Evolutionary conservation across 1,140 invertebrate species (phyloP).

Genomic region (Nomia melanderi): DNA sequence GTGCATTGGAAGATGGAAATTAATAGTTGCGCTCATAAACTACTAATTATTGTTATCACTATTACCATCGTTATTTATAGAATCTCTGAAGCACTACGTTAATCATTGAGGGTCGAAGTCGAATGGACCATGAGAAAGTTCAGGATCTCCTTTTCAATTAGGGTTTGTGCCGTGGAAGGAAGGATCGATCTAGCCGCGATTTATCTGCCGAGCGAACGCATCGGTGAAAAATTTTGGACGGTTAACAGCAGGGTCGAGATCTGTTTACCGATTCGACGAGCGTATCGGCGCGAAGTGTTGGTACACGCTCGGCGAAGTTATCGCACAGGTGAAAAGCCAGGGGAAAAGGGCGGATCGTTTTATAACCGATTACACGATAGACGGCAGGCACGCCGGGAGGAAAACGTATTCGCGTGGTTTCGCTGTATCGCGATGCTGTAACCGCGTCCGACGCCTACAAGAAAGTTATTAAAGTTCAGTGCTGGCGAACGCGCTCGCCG

Average conservation of each 20-base stretch:
- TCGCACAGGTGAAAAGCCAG: slow-evolving; percentile 10
- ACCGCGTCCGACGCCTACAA: slow-evolving; percentile 31
- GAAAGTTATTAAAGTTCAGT: slow-evolving; percentile 51
- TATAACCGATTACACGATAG: slow-evolving; percentile 41
- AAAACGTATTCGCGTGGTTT: slow-evolving; percentile 44
- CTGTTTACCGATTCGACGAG: slow-evolving; percentile 31
- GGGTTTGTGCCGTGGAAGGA: background rate
- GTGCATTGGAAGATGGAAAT: too few species aligned
- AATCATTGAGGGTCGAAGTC: background rate
- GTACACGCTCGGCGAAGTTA: background rate
- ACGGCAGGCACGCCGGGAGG: slow-evolving; percentile 22
- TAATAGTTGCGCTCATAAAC: too few species aligned
- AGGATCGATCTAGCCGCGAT: background rate
- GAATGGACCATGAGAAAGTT: background rate
- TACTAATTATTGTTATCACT: too few species aligned
- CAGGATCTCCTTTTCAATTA: slow-evolving; percentile 3
- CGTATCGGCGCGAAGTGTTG: background rate
- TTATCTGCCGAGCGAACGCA: slow-evolving; percentile 1
- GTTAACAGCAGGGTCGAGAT: slow-evolving; percentile 3
- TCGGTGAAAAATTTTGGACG: background rate
- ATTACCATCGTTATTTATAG: too few species aligned
- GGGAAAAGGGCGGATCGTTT: slow-evolving; percentile 46
- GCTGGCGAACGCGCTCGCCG: slow-evolving; percentile 5
- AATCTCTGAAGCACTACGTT: background rate
- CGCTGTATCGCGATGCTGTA: slow-evolving; percentile 39